Conservation (phyloP, 2,888 invertebrate species). For the Drepanosiphum platanoidis region DNA sequence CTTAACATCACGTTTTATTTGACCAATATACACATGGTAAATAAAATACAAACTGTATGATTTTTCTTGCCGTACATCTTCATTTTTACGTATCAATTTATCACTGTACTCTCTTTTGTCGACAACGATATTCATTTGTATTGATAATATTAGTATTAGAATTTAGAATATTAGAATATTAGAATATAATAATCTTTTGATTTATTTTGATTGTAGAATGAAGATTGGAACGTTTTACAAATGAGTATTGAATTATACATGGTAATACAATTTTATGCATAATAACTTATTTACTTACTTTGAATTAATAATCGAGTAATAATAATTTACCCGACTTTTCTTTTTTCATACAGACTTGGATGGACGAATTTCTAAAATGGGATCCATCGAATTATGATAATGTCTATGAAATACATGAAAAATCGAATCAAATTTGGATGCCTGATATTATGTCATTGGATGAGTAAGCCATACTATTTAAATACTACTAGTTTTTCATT, state of each 20-base stretch:
- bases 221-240: constrained; percentile 39
- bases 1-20: too few species aligned
- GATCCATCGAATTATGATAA: constrained; percentile 48
- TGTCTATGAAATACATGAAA: neutral
- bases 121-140: too few species aligned
- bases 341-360: constrained; percentile 30
- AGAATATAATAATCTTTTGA: too few species aligned
- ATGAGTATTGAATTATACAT: constrained; percentile 22
- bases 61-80: too few species aligned
- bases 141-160: too few species aligned
- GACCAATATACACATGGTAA: neutral
- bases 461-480: too few species aligned
- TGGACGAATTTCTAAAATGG: constrained; percentile 54
- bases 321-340: neutral
- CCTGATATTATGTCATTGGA: constrained; percentile 42
- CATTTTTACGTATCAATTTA: too few species aligned
- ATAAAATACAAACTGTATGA: too few species aligned
- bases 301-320: neutral
- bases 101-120: too few species aligned
- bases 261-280: constrained; percentile 13
- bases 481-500: too few species aligned
- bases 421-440: constrained; percentile 30
- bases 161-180: too few species aligned
- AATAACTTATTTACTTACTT: neutral
- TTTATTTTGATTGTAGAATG: constrained; percentile 21